Evolutionary conservation across 2,113 vertebrate species (phyloP).

Genomic region (Ceratotherium simum): DNA sequence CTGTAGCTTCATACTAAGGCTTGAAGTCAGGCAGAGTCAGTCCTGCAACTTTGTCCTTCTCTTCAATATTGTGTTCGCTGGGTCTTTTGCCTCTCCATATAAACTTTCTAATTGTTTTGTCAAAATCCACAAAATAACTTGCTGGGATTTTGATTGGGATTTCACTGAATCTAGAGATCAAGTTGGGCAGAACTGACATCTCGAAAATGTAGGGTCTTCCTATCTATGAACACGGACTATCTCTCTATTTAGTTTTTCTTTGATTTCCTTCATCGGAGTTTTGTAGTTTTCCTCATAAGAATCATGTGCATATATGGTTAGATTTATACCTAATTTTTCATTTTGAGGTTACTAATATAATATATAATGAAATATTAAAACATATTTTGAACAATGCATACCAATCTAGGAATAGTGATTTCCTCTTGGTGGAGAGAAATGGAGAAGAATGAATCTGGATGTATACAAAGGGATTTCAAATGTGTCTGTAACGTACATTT

Average conservation of each 20-base stretch:
- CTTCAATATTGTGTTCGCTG: not conserved
- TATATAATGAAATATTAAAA: slow-evolving; percentile 6
- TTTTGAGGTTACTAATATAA: not conserved
- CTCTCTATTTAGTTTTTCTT: not conserved
- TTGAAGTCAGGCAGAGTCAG: not conserved
- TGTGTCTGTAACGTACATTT: not conserved
- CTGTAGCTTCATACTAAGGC: not conserved
- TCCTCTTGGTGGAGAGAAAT: not conserved
- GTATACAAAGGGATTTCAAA: not conserved
- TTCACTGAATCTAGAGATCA: not conserved
- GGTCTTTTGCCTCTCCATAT: not conserved
- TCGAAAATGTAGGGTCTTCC: not conserved
- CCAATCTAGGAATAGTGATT: not conserved
- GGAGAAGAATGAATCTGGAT: not conserved
- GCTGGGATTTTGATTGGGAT: not conserved
- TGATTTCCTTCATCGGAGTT: not conserved
- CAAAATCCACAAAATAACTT: not conserved
- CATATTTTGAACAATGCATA: not conserved
- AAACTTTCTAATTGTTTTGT: not conserved
- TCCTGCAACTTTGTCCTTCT: not conserved
- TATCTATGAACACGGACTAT: not conserved
- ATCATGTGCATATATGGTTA: not conserved
- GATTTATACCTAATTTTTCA: not conserved
- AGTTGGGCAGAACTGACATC: not conserved
- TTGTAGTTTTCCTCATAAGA: not conserved